Evolutionary conservation across 2,888 invertebrate genomes (phyloP).

Genomic region (Lasioglossum calceatum): DNA sequence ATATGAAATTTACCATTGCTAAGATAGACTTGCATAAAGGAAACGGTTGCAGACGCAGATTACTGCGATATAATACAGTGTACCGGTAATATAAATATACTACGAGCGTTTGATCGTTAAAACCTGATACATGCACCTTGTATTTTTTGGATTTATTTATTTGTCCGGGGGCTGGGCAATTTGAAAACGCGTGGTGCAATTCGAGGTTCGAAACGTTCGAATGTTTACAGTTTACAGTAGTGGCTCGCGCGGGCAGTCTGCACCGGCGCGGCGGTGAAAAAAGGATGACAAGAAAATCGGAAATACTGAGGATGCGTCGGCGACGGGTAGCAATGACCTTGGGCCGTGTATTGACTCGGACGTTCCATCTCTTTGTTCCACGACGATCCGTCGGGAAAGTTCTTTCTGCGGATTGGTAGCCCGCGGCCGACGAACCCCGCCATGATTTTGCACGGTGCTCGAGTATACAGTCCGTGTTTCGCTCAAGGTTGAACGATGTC

Average conservation of each 20-base stretch:
- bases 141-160: background rate
- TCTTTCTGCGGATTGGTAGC: slow-evolving; percentile 50
- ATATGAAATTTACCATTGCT: no score
- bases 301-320: slow-evolving; percentile 63
- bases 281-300: slow-evolving; percentile 57
- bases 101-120: no score
- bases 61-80: no score
- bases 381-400: slow-evolving; percentile 67
- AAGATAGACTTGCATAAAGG: no score
- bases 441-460: slow-evolving; percentile 32
- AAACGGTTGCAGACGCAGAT: no score
- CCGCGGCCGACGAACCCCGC: slow-evolving; percentile 40
- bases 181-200: background rate
- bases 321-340: slow-evolving; percentile 72
- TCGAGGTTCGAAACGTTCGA: background rate
- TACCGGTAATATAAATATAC: no score
- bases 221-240: background rate
- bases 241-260: slow-evolving; percentile 24
- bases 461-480: slow-evolving; percentile 1
- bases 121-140: no score
- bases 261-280: slow-evolving; percentile 16
- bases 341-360: slow-evolving; percentile 70
- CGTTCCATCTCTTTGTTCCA: slow-evolving; percentile 69
- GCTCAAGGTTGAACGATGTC: slow-evolving; percentile 32
- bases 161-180: background rate